Percentiles rank a stretch among this genome's conserved stretches.
Evolutionary conservation across 1,140 invertebrate species (phyloP).

Genomic region (Macrotrachela quadricornifera): DNA sequence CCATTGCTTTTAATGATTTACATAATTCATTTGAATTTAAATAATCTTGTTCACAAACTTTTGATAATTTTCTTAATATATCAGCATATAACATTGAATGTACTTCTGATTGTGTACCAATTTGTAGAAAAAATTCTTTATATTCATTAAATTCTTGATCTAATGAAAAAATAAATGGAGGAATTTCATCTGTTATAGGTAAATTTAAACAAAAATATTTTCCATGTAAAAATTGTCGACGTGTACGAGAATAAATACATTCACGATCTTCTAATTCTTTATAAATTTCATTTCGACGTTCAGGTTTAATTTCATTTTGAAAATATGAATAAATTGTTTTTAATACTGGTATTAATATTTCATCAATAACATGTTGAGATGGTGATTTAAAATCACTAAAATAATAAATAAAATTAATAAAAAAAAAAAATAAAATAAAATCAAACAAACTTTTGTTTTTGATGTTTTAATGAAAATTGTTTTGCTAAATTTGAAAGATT

Average conservation of each 20-base stretch:
- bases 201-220: slow-evolving; percentile 1
- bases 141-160: not conserved
- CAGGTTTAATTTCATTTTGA: not conserved
- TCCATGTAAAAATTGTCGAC: not conserved
- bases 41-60: slow-evolving; percentile 4
- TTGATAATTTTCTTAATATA: slow-evolving; percentile 7
- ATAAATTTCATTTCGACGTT: slow-evolving; percentile 2
- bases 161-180: slow-evolving; percentile 7
- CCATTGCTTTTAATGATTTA: slow-evolving; percentile 6
- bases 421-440: no score
- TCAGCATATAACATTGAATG: slow-evolving; percentile 3
- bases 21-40: slow-evolving; percentile 9
- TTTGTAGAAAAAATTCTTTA: not conserved
- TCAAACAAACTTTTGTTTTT: no score
- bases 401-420: no score
- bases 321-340: no score
- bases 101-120: slow-evolving; percentile 1
- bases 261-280: slow-evolving; percentile 4
- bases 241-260: not conserved
- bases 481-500: not conserved
- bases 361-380: no score
- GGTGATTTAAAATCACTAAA: no score
- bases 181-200: not conserved
- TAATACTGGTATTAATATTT: no score
- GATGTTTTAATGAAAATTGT: no score